A percentile compares a stretch with the other conserved stretches of the same genome.
phyloP scores from a whole-genome alignment of 2,888 invertebrate genomes.

The Metallyticus violacea region DNA sequence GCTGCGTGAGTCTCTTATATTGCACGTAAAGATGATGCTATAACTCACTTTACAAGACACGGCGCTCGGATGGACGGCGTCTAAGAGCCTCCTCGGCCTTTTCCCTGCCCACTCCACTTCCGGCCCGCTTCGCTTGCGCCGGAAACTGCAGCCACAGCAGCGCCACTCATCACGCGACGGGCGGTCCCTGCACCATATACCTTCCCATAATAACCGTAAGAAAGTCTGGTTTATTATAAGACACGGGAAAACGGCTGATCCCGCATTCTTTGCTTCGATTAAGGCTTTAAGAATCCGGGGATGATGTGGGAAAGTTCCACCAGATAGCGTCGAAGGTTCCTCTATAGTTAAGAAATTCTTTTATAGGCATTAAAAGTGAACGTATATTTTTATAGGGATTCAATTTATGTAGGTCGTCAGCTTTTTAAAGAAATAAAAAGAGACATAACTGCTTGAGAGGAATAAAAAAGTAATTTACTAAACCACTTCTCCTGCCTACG shows the following conservation, averaged over 20 bases:
- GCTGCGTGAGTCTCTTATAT: not conserved
- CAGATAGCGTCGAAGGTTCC: not conserved
- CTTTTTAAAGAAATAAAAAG: too few species aligned
- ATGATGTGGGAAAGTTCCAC: not conserved
- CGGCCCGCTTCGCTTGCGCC: slow-evolving; percentile 4
- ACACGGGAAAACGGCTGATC: not conserved
- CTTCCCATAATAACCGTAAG: slow-evolving; percentile 3
- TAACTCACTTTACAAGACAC: not conserved
- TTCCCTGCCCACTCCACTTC: slow-evolving; percentile 11
- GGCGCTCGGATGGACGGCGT: not conserved
- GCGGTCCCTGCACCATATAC: not conserved
- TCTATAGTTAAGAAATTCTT: not conserved
- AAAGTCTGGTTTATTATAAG: not conserved
- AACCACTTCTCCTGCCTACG: too few species aligned
- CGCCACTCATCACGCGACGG: slow-evolving; percentile 15
- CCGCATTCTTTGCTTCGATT: not conserved
- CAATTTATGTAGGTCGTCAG: not conserved
- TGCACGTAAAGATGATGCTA: slow-evolving; percentile 2
- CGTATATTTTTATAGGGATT: not conserved
- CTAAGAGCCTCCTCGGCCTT: not conserved
- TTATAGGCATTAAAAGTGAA: not conserved
- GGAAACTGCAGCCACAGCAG: slow-evolving; percentile 8
- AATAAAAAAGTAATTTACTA: too few species aligned
- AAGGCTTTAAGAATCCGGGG: not conserved
- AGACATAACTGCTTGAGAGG: too few species aligned